Conservation (phyloP, 2,888 invertebrate species). For the Hydroisotoma schaefferi region DNA sequence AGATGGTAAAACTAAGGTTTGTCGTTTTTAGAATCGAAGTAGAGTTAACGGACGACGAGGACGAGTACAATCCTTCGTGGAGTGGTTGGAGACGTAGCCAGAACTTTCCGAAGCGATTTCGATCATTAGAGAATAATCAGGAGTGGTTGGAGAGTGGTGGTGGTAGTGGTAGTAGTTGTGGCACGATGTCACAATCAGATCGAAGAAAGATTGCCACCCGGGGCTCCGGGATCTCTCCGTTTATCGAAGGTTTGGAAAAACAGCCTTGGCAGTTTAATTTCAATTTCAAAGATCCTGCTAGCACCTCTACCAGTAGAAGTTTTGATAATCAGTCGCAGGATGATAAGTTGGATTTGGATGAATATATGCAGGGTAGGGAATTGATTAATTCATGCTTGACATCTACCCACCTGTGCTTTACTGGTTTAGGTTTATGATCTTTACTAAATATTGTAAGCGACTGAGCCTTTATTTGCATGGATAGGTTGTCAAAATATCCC, state of each 20-base stretch:
- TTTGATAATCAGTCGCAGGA: too few species aligned
- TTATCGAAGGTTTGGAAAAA: constrained; percentile 16
- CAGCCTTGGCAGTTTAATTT: constrained; percentile 33
- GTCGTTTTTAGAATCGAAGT: constrained; percentile 7
- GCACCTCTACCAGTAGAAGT: too few species aligned
- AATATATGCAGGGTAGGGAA: too few species aligned
- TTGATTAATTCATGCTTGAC: too few species aligned
- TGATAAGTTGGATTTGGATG: too few species aligned
- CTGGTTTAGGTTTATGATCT: too few species aligned
- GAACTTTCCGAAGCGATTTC: constrained; percentile 3
- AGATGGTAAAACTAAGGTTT: neutral
- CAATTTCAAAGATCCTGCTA: too few species aligned
- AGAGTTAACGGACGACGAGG: constrained; percentile 41
- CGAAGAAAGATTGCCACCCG: constrained; percentile 13
- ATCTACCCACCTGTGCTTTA: too few species aligned
- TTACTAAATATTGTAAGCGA: too few species aligned
- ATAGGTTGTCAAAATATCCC: too few species aligned
- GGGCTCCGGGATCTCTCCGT: constrained; percentile 13
- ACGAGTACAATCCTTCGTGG: constrained; percentile 16
- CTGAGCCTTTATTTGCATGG: too few species aligned
- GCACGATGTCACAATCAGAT: neutral
- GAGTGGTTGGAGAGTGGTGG: neutral
- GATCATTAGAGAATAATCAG: neutral
- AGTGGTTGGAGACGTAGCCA: neutral
- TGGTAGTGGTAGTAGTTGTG: neutral